These are phyloP conservation scores for Agonopterix arenella DNA, from an alignment of 2,888 invertebrate genomes.

Conservation along the genomic window DNA sequence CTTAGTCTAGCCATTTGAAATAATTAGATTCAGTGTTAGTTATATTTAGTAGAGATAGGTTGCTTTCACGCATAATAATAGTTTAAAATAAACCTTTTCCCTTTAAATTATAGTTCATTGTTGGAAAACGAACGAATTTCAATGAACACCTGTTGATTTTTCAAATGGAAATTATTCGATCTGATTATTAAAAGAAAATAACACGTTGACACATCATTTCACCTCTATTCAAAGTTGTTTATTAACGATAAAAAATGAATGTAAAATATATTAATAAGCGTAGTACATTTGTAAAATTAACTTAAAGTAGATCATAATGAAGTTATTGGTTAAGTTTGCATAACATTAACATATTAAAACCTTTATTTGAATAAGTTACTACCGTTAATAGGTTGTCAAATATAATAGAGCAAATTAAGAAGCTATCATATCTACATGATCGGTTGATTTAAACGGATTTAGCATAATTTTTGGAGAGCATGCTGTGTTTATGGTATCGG, in stretches of 20 bases:
- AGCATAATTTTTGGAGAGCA: conserved; percentile 11
- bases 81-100: too few relatives aligned
- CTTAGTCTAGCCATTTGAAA: too few relatives aligned
- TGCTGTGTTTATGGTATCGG: conserved; percentile 18
- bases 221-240: conserved; percentile 1
- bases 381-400: not conserved
- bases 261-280: not conserved
- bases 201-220: conserved; percentile 8
- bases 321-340: conserved; percentile 5
- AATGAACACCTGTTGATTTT: too few relatives aligned
- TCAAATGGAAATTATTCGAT: too few relatives aligned
- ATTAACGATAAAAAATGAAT: conserved; percentile 1
- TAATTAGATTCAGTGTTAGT: too few relatives aligned
- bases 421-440: not conserved
- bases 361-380: not conserved
- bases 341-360: conserved; percentile 7
- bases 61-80: too few relatives aligned
- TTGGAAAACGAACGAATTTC: too few relatives aligned
- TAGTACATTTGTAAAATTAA: not conserved
- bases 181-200: conserved; percentile 7
- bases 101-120: too few relatives aligned
- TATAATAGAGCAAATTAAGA: not conserved
- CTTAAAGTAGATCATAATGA: conserved; percentile 3
- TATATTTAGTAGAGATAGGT: too few relatives aligned
- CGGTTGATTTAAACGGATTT: not conserved